Evolutionary conservation across 1,140 invertebrate species (phyloP).

Genomic region (Akabosia matsudoensis): DNA sequence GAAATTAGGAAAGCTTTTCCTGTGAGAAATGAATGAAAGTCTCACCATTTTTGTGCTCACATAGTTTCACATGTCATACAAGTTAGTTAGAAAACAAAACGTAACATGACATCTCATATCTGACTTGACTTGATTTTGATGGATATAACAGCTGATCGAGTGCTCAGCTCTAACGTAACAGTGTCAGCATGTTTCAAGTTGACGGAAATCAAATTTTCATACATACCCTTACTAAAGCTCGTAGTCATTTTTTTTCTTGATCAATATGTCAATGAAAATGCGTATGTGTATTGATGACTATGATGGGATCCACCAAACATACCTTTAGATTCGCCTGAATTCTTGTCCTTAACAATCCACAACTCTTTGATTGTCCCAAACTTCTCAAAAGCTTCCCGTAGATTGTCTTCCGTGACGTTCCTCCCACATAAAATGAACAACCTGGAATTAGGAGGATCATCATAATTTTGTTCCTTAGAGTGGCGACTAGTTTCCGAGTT

Average conservation of each 20-base stretch:
- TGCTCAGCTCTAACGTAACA: no score
- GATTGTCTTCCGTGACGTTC: slow-evolving; percentile 72
- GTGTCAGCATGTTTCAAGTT: no score
- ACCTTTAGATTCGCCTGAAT: slow-evolving; percentile 83
- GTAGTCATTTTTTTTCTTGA: not conserved
- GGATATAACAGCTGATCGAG: no score
- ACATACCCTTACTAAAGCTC: no score
- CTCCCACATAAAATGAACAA: slow-evolving; percentile 85
- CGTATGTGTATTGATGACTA: not conserved
- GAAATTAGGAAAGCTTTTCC: no score
- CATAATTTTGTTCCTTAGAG: slow-evolving; percentile 54
- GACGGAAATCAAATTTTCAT: no score
- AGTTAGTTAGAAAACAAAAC: no score
- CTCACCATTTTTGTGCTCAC: no score
- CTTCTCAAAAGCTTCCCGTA: slow-evolving; percentile 70
- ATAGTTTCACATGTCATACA: no score
- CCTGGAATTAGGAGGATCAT: slow-evolving; percentile 77
- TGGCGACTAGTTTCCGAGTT: slow-evolving; percentile 38
- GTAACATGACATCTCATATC: no score
- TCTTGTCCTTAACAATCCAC: slow-evolving; percentile 80
- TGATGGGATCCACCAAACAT: slow-evolving; percentile 35
- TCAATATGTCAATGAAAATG: not conserved
- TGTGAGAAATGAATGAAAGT: no score
- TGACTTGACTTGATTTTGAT: no score
- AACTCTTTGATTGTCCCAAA: slow-evolving; percentile 84